Evolutionary conservation across 1,140 invertebrate species (phyloP).

Genomic region (Gonioctena quinquepunctata): DNA sequence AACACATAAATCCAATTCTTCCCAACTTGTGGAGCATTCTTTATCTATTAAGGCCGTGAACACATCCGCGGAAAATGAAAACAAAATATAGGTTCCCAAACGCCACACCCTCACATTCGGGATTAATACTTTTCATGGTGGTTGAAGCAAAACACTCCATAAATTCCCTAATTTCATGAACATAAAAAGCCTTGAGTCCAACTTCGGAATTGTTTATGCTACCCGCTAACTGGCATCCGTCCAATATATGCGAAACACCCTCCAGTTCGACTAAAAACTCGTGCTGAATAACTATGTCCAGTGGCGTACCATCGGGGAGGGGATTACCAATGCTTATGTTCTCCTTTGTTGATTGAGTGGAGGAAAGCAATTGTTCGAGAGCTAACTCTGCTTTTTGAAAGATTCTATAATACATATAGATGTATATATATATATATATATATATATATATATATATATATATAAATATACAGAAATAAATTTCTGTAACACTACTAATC

Average conservation of each 20-base stretch:
- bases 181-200: slow-evolving; percentile 9
- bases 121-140: slow-evolving; percentile 9
- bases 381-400: too few relatives aligned
- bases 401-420: too few relatives aligned
- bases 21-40: background rate
- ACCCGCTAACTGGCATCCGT: slow-evolving; percentile 5
- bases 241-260: slow-evolving; percentile 1
- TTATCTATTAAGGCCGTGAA: background rate
- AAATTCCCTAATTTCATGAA: slow-evolving; percentile 17
- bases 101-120: slow-evolving; percentile 2
- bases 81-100: background rate
- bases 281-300: background rate
- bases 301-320: background rate
- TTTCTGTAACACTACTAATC: too few relatives aligned
- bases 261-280: background rate
- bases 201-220: slow-evolving; percentile 18
- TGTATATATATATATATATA: too few relatives aligned
- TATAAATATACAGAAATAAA: too few relatives aligned
- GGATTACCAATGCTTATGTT: too few relatives aligned
- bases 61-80: background rate
- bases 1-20: background rate
- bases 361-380: too few relatives aligned
- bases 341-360: too few relatives aligned
- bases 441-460: too few relatives aligned
- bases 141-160: slow-evolving; percentile 16